phyloP scores from a whole-genome alignment of 1,140 invertebrate species.

The Cyrtorhinus lividipennis region DNA sequence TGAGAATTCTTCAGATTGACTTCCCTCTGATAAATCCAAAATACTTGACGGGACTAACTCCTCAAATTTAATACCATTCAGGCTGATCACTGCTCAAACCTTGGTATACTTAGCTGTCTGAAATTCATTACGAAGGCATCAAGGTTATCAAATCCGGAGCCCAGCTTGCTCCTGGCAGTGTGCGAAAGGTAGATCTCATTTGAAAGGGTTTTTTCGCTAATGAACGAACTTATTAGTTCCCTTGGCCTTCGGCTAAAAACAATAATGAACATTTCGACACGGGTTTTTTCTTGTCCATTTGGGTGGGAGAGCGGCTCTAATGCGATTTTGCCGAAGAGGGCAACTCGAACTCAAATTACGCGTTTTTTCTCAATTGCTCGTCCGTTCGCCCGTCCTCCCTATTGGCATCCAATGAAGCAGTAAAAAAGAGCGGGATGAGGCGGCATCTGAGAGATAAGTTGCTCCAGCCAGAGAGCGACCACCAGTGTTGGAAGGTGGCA shows the following conservation, averaged over 20 bases:
- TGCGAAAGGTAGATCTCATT: neutral
- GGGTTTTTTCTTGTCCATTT: neutral
- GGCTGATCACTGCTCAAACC: no score
- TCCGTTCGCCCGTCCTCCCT: neutral
- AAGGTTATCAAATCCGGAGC: no score
- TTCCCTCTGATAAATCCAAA: no score
- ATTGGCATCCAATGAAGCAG: neutral
- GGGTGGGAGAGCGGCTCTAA: neutral
- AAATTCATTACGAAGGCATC: no score
- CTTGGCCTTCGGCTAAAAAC: neutral
- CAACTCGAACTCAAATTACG: neutral
- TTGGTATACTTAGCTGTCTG: no score
- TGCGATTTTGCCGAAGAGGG: neutral
- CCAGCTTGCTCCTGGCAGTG: no score
- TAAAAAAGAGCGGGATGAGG: neutral
- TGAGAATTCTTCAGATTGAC: no score
- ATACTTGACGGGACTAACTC: no score
- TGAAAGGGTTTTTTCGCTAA: neutral
- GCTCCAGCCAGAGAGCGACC: constrained; percentile 6
- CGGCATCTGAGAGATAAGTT: constrained; percentile 1
- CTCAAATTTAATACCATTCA: no score
- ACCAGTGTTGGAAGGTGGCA: constrained; percentile 3
- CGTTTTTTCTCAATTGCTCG: constrained; percentile 5
- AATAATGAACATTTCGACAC: neutral
- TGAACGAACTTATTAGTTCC: neutral